Evolutionary conservation across 2,888 invertebrate species (phyloP).

Genomic region (Cheilosia scutellata): DNA sequence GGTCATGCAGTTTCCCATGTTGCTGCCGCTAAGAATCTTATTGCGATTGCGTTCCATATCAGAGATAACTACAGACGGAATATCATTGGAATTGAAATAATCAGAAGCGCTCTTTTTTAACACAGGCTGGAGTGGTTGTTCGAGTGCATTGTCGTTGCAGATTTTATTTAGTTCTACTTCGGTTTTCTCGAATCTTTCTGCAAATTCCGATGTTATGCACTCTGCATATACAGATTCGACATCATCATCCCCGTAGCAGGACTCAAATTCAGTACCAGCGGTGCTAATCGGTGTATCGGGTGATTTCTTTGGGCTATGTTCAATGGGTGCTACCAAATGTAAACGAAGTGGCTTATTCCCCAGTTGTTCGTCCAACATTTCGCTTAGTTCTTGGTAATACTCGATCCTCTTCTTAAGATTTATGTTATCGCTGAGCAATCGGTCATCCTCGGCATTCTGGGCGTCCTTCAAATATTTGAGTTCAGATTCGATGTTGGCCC

Average conservation of each 20-base stretch:
- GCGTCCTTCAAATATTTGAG: constrained; percentile 78
- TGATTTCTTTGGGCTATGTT: constrained; percentile 21
- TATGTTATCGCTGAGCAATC: constrained; percentile 79
- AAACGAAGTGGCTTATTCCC: constrained; percentile 11
- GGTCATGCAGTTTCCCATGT: constrained; percentile 75
- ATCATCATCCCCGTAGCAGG: constrained; percentile 78
- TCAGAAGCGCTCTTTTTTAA: constrained; percentile 79
- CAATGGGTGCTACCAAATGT: constrained; percentile 13
- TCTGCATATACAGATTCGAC: constrained; percentile 78
- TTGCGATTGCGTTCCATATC: constrained; percentile 79
- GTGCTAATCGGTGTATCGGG: constrained; percentile 74
- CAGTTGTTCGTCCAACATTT: constrained; percentile 73
- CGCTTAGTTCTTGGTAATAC: constrained; percentile 79
- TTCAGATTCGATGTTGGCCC: constrained; percentile 79
- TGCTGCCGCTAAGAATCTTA: constrained; percentile 76
- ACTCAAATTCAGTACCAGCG: constrained; percentile 79
- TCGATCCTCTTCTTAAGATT: constrained; percentile 80
- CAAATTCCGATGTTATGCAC: constrained; percentile 77
- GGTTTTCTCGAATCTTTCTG: constrained; percentile 76
- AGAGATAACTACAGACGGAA: constrained; percentile 51
- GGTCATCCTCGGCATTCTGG: constrained; percentile 79
- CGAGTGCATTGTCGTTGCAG: constrained; percentile 1
- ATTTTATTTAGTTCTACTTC: constrained; percentile 76
- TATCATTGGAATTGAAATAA: constrained; percentile 80
- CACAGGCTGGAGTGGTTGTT: background rate